Conservation (phyloP, 2,113 vertebrate species). For the Galemys pyrenaicus region DNA sequence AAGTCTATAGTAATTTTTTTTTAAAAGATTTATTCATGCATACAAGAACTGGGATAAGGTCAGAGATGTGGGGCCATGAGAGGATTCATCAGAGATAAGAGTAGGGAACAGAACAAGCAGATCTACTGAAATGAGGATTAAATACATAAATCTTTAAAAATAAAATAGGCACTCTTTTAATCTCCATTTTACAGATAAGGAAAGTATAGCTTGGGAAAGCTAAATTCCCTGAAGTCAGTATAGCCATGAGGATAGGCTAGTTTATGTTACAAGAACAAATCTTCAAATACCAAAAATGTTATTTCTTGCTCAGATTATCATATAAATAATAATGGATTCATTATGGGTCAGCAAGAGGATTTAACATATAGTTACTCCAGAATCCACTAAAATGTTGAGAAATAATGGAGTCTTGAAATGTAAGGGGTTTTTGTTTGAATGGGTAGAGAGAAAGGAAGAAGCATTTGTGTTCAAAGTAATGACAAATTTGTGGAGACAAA, state of each 20-base stretch:
- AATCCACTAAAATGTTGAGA: not conserved
- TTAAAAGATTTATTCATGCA: not conserved
- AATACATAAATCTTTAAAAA: too few species aligned
- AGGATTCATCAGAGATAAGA: too few species aligned
- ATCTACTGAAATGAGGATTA: too few species aligned
- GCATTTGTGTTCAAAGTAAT: not conserved
- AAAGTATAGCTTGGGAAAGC: not conserved
- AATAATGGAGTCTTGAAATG: not conserved
- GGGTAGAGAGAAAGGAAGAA: not conserved
- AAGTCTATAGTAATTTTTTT: not conserved
- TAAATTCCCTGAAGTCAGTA: not conserved
- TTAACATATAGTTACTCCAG: not conserved
- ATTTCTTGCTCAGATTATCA: not conserved
- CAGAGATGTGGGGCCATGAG: too few species aligned
- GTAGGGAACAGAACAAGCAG: too few species aligned
- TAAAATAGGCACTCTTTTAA: not conserved
- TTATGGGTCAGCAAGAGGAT: not conserved
- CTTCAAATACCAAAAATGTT: not conserved
- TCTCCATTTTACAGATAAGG: constrained; percentile 27
- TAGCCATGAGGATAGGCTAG: not conserved
- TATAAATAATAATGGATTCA: too few species aligned
- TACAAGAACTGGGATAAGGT: too few species aligned
- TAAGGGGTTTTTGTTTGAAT: not conserved
- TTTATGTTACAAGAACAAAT: not conserved
- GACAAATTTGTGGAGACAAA: not conserved